Evolutionary conservation across 2,113 vertebrate genomes (phyloP).

Genomic region (Silurus asotus): DNA sequence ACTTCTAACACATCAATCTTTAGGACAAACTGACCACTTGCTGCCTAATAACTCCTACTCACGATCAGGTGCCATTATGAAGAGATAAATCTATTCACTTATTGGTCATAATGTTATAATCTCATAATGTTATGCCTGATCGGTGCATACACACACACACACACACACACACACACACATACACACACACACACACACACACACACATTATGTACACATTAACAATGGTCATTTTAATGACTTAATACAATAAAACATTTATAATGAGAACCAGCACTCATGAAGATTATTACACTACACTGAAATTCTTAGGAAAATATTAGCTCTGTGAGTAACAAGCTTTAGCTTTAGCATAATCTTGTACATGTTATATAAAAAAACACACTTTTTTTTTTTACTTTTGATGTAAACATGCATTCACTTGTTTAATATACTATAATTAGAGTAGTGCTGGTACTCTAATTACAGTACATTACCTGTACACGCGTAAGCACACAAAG

Average conservation of each 20-base stretch:
- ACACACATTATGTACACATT: neutral
- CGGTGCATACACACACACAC: neutral
- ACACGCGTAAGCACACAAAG: too few species aligned
- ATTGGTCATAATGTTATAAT: too few species aligned
- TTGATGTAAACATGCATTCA: neutral
- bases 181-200: neutral
- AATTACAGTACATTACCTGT: neutral
- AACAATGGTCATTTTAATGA: neutral
- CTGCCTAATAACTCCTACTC: too few species aligned
- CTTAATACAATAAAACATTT: neutral
- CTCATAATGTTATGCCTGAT: too few species aligned
- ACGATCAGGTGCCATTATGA: too few species aligned
- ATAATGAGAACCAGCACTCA: neutral
- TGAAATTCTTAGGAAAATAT: neutral
- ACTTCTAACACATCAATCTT: too few species aligned
- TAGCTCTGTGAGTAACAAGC: neutral
- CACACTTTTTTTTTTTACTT: neutral
- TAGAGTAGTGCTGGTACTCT: neutral
- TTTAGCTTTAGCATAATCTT: neutral
- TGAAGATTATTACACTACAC: neutral
- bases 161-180: neutral
- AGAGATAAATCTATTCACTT: too few species aligned
- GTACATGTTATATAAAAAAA: neutral
- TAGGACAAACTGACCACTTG: too few species aligned
- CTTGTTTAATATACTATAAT: neutral